Evolutionary conservation across 2,797 vertebrate genomes (phyloP).

Genomic region (Erethizon dorsatum): DNA sequence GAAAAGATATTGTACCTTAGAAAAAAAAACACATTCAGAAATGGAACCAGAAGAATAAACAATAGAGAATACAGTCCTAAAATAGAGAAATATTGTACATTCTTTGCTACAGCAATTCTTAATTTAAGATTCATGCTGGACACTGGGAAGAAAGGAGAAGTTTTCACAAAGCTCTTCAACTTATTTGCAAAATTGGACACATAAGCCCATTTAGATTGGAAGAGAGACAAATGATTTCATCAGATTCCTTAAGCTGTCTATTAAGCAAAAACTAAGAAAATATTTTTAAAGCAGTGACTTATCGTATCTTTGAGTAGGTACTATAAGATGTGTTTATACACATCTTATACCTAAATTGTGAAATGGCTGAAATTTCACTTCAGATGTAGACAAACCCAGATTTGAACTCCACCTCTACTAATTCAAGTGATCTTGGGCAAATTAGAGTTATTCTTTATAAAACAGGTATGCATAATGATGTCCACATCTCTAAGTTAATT

Average conservation of each 20-base stretch:
- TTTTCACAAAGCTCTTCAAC: not conserved
- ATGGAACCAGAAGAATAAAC: not conserved
- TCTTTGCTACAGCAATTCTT: not conserved
- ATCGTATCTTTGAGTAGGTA: not conserved
- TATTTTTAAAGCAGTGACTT: not conserved
- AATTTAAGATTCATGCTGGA: not conserved
- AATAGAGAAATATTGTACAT: not conserved
- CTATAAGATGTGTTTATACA: not conserved
- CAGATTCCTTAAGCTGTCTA: constrained; percentile 3
- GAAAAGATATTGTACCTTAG: not conserved
- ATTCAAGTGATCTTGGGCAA: not conserved
- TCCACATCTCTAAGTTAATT: not conserved
- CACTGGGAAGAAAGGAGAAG: not conserved
- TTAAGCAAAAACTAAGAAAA: constrained; percentile 8
- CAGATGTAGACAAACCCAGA: not conserved
- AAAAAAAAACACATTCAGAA: constrained; percentile 32
- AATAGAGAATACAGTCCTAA: not conserved
- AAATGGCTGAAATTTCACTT: not conserved
- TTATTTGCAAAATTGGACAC: not conserved
- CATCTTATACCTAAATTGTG: constrained; percentile 23
- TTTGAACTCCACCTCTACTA: not conserved
- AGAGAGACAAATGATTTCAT: not conserved
- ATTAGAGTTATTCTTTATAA: constrained; percentile 7
- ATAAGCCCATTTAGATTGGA: not conserved
- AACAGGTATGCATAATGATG: not conserved